Percentiles rank a stretch among this genome's conserved stretches.
phyloP scores from a whole-genome alignment of 2,797 vertebrate genomes.

The Adrianichthys oophorus region DNA sequence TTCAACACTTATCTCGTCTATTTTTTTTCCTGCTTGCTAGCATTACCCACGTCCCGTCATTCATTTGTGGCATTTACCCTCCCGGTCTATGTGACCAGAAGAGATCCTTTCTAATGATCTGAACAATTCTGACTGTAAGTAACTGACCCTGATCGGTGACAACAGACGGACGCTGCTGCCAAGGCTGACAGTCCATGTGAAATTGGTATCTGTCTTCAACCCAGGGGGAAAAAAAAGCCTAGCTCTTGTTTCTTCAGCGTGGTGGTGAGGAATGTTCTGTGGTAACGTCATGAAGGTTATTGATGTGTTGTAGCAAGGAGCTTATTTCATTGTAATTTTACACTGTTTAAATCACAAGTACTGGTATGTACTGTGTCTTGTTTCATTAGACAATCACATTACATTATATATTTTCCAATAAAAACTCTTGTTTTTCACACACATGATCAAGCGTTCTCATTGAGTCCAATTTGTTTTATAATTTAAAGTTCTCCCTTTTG shows the following conservation, averaged over 20 bases:
- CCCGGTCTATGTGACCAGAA: conserved; percentile 3
- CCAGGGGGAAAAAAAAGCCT: not conserved
- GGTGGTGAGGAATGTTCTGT: conserved; percentile 1
- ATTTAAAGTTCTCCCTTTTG: no score
- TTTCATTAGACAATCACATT: no score
- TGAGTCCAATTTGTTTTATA: no score
- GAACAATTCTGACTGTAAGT: conserved; percentile 15
- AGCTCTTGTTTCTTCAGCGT: not conserved
- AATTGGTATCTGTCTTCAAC: conserved; percentile 30
- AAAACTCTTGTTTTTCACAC: no score
- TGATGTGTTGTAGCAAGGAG: no score
- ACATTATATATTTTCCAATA: no score
- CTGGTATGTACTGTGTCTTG: no score
- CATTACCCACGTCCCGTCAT: conserved; percentile 2
- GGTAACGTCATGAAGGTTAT: no score
- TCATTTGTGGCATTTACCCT: conserved; percentile 18
- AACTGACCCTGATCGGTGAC: conserved; percentile 29
- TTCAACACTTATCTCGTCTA: not conserved
- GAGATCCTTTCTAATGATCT: conserved; percentile 29
- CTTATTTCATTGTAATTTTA: no score
- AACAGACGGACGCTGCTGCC: not conserved
- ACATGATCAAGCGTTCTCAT: no score
- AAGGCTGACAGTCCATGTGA: conserved; percentile 8
- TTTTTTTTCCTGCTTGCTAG: not conserved
- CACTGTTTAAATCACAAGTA: no score